A percentile compares a stretch with the other conserved stretches of the same genome.
These are phyloP conservation scores for Ormyrus pomaceus DNA, from an alignment of 2,888 invertebrate genomes.

Conservation along the genomic window DNA sequence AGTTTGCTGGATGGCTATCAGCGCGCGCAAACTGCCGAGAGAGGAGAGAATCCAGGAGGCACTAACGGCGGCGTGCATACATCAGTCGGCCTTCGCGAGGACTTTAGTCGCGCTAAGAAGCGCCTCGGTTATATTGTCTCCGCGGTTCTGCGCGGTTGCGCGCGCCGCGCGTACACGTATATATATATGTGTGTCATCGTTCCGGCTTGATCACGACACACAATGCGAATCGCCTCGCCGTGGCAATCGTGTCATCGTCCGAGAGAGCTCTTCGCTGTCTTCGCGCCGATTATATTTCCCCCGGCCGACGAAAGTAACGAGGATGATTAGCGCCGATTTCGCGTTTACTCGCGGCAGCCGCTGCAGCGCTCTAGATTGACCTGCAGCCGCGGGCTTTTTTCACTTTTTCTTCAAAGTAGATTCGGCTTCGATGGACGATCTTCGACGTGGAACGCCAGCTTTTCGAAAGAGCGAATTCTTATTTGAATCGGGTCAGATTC, in stretches of 20 bases:
- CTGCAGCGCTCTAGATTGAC: too few species aligned
- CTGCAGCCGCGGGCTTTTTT: too few species aligned
- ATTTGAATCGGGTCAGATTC: too few species aligned
- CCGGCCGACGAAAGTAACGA: constrained; percentile 1
- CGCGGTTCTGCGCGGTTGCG: not conserved
- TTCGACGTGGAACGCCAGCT: too few species aligned
- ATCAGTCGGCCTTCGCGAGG: constrained; percentile 12
- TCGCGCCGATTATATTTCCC: not conserved
- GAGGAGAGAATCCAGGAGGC: not conserved
- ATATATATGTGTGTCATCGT: not conserved
- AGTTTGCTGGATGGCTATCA: too few species aligned
- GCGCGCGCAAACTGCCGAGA: not conserved
- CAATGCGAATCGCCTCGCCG: constrained; percentile 12
- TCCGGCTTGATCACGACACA: constrained; percentile 15
- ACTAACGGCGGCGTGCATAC: not conserved
- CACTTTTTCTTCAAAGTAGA: too few species aligned
- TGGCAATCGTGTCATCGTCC: constrained; percentile 22
- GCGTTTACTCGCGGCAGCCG: too few species aligned
- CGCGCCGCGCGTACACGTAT: not conserved
- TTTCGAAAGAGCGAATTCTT: too few species aligned
- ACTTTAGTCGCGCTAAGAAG: not conserved
- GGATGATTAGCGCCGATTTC: not conserved
- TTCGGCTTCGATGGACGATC: too few species aligned
- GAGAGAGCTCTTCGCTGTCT: not conserved
- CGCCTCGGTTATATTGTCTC: constrained; percentile 26